phyloP scores from a whole-genome alignment of 2,888 invertebrate species.

The Drosophila vallismaia region DNA sequence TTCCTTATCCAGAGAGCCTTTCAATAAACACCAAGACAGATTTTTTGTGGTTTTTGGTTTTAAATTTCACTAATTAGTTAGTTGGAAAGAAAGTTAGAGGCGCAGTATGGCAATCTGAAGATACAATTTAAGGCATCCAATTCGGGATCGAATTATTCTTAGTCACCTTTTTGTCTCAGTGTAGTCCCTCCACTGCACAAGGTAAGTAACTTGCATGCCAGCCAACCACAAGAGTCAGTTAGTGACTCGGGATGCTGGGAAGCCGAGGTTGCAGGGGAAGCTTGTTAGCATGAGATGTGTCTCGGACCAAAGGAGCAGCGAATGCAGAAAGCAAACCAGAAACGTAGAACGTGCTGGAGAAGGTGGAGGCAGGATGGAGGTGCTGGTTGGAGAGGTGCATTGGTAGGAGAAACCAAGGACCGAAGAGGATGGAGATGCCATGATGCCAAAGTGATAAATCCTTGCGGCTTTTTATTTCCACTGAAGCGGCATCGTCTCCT shows the following conservation, averaged over 20 bases:
- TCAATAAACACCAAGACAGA: not conserved
- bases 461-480: constrained; percentile 78
- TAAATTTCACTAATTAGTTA: not conserved
- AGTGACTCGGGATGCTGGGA: constrained; percentile 15
- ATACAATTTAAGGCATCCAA: not conserved
- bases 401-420: not conserved
- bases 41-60: not conserved
- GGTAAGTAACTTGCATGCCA: constrained; percentile 71
- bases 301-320: constrained; percentile 44
- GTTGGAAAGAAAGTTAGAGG: not conserved
- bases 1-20: not conserved
- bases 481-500: constrained; percentile 39
- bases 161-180: not conserved
- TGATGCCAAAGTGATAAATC: constrained; percentile 77
- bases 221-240: constrained; percentile 42
- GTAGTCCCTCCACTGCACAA: constrained; percentile 14
- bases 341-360: not conserved
- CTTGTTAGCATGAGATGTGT: constrained; percentile 79
- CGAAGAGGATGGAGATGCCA: constrained; percentile 51
- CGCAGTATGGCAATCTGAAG: not conserved
- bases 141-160: not conserved
- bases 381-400: too few species aligned
- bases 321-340: constrained; percentile 4
- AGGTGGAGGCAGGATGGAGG: not conserved
- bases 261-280: constrained; percentile 29